Percentiles rank a stretch among this genome's conserved stretches.
phyloP scores from a whole-genome alignment of 2,113 vertebrate genomes.

The Psephotus haematonotus region DNA sequence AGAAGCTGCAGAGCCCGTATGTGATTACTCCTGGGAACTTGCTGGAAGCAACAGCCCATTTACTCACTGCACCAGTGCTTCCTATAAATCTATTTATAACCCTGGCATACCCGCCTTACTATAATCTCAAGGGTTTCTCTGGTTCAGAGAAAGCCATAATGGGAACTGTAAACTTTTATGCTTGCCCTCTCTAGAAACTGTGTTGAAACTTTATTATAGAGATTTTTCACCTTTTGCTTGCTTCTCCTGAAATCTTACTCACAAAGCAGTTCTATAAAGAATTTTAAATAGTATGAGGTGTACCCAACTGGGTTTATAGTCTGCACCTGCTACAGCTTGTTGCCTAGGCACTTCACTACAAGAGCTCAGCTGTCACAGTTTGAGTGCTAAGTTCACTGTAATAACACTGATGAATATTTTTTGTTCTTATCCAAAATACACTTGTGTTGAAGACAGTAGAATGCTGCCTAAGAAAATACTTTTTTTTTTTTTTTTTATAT shows the following conservation, averaged over 20 bases:
- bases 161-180: conserved; percentile 58
- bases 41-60: conserved; percentile 29
- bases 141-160: conserved; percentile 51
- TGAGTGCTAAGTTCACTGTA: neutral
- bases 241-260: conserved; percentile 41
- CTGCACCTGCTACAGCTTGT: neutral
- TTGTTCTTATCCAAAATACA: neutral
- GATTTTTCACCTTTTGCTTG: conserved; percentile 34
- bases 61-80: conserved; percentile 39
- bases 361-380: conserved; percentile 4
- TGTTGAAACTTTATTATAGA: conserved; percentile 48
- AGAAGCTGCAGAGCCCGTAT: neutral
- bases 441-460: neutral
- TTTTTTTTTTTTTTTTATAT: neutral
- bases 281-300: conserved; percentile 12
- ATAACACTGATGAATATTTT: neutral
- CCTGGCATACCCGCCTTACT: conserved; percentile 3
- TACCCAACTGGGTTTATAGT: neutral
- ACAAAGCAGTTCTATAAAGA: conserved; percentile 40
- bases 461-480: neutral
- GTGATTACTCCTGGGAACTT: neutral
- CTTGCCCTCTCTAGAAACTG: conserved; percentile 39
- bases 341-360: neutral
- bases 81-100: conserved; percentile 67
- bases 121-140: conserved; percentile 27